A percentile compares a stretch with the other conserved stretches of the same genome.
Conservation (phyloP, 2,797 vertebrate genomes). For the Acestrorhynchus altus region DNA sequence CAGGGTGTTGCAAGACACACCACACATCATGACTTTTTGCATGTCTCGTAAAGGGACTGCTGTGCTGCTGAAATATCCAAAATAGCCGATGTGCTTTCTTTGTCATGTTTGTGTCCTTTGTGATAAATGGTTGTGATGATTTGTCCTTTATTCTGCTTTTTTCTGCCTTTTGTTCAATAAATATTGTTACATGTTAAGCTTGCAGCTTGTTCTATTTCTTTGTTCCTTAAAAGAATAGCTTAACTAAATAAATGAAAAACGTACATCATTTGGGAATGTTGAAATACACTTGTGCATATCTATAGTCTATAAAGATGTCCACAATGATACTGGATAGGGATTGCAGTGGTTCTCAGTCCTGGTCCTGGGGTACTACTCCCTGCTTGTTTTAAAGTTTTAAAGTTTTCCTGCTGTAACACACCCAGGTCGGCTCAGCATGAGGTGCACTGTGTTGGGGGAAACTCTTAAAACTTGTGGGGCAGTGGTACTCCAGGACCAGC, state of each 20-base stretch:
- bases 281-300: too few species aligned
- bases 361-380: too few species aligned
- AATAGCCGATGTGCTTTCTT: slow-evolving; percentile 60
- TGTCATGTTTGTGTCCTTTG: slow-evolving; percentile 55
- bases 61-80: slow-evolving; percentile 69
- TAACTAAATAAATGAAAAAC: neutral
- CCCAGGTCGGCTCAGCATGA: too few species aligned
- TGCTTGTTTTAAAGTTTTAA: too few species aligned
- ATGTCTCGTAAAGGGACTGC: slow-evolving; percentile 71
- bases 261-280: too few species aligned
- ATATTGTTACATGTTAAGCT: slow-evolving; percentile 4
- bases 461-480: too few species aligned
- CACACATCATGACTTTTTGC: slow-evolving; percentile 51
- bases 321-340: too few species aligned
- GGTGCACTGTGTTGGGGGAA: too few species aligned
- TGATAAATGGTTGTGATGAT: slow-evolving; percentile 38
- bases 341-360: too few species aligned
- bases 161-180: slow-evolving; percentile 53
- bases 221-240: neutral
- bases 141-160: slow-evolving; percentile 40
- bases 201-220: neutral
- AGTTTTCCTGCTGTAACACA: too few species aligned
- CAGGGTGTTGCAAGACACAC: neutral
- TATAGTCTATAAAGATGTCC: too few species aligned
- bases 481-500: too few species aligned